Evolutionary conservation across 23 tunicate genomes (phyloP).

Genomic region (Ciona savignyi): DNA sequence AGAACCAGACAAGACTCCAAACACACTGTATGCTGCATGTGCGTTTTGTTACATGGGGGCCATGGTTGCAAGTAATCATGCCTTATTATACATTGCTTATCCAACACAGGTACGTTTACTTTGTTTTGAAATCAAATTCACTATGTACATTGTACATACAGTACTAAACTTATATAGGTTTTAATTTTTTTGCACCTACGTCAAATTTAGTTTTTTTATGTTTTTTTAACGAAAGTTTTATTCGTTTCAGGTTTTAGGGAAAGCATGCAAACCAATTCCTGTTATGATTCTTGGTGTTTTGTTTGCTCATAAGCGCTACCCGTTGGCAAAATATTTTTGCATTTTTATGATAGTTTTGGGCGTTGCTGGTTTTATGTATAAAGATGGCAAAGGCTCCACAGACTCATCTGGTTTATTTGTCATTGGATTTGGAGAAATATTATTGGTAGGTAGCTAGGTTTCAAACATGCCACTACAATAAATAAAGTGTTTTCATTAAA

Average conservation of each 20-base stretch:
- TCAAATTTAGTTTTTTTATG: too few relatives aligned
- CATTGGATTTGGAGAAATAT: constrained; percentile 68
- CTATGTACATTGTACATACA: too few relatives aligned
- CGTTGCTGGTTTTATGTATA: constrained; percentile 87
- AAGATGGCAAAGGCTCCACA: constrained; percentile 40
- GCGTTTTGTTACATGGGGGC: constrained; percentile 96
- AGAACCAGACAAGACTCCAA: constrained; percentile 89
- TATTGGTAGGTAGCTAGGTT: too few relatives aligned
- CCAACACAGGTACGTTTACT: constrained; percentile 87
- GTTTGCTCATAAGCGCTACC: constrained; percentile 80
- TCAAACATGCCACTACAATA: too few relatives aligned
- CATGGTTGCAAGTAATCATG: constrained; percentile 95
- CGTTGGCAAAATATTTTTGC: constrained; percentile 82
- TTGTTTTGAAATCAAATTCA: too few relatives aligned
- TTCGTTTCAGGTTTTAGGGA: constrained; percentile 92
- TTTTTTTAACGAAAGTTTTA: too few relatives aligned
- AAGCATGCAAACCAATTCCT: constrained; percentile 98
- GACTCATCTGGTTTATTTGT: constrained; percentile 7
- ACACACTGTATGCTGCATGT: constrained; percentile 67
- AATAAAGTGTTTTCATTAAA: too few relatives aligned
- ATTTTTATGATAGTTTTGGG: constrained; percentile 81
- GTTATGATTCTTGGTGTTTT: constrained; percentile 94
- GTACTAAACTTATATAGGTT: too few relatives aligned
- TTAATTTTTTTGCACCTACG: too few relatives aligned
- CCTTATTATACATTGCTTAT: constrained; percentile 80